Conservation (phyloP, 2,888 invertebrate genomes). For the Hirudinaria manillensis region DNA sequence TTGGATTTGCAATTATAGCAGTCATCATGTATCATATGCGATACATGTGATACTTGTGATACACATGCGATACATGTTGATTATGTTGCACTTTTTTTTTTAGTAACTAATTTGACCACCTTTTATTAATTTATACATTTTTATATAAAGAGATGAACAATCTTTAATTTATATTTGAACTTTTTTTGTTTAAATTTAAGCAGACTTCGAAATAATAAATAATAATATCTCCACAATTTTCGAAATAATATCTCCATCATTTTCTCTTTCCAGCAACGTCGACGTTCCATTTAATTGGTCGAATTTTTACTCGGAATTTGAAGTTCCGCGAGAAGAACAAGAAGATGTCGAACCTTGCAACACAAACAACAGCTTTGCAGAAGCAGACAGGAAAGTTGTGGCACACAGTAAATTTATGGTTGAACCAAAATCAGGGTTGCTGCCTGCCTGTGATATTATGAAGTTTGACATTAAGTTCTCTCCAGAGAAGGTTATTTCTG, state of each 20-base stretch:
- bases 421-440: neutral
- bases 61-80: no score
- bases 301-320: constrained; percentile 9
- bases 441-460: constrained; percentile 17
- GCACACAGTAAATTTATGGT: neutral
- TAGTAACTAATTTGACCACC: no score
- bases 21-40: no score
- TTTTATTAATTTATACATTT: no score
- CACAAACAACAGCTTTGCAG: neutral
- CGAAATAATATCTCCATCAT: neutral
- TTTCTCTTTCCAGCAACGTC: neutral
- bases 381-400: neutral
- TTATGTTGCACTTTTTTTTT: no score
- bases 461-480: constrained; percentile 1
- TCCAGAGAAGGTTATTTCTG: constrained; percentile 8
- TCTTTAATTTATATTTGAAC: neutral
- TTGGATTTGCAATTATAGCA: no score
- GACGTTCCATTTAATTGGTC: constrained; percentile 2
- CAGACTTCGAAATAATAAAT: neutral
- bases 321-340: neutral
- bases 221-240: neutral
- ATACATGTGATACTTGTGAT: no score
- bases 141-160: neutral
- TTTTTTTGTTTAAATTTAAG: no score
- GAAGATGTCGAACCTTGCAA: no score